These are phyloP conservation scores for Oophaga sylvatica DNA, from an alignment of 2,797 vertebrate species.

Conservation along the genomic window DNA sequence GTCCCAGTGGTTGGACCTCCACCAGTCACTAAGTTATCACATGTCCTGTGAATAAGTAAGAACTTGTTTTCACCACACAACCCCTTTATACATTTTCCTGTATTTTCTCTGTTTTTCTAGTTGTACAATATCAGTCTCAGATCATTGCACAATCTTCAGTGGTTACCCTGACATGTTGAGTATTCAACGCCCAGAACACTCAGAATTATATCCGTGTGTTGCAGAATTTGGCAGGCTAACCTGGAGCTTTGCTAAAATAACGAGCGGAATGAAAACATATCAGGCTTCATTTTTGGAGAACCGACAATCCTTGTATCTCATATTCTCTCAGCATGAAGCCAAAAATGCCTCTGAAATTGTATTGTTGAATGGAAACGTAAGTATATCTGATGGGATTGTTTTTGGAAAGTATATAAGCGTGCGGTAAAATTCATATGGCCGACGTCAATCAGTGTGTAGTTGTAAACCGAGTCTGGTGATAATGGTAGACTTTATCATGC, in stretches of 20 bases:
- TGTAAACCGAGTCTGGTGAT: background rate
- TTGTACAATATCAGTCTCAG: background rate
- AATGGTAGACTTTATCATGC: background rate
- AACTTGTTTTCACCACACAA: background rate
- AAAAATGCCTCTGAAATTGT: slow-evolving; percentile 8
- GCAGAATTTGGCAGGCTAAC: slow-evolving; percentile 48
- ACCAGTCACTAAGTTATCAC: too few species aligned
- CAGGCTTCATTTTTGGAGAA: slow-evolving; percentile 57
- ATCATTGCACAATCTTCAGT: background rate
- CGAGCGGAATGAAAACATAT: slow-evolving; percentile 54
- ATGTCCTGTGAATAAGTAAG: too few species aligned
- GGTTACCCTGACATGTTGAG: background rate
- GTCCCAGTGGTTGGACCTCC: too few species aligned
- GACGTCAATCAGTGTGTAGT: background rate
- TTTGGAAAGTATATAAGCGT: background rate
- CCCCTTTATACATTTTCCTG: background rate
- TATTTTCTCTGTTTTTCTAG: background rate
- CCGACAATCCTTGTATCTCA: slow-evolving; percentile 25
- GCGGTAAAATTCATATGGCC: background rate
- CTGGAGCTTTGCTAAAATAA: slow-evolving; percentile 13
- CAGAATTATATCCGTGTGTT: slow-evolving; percentile 47
- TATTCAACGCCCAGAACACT: slow-evolving; percentile 36
- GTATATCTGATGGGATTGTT: background rate
- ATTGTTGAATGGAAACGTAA: slow-evolving; percentile 1
- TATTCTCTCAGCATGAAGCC: background rate